Conservation (phyloP, 2,113 vertebrate genomes). For the Hyperopisus bebe region DNA sequence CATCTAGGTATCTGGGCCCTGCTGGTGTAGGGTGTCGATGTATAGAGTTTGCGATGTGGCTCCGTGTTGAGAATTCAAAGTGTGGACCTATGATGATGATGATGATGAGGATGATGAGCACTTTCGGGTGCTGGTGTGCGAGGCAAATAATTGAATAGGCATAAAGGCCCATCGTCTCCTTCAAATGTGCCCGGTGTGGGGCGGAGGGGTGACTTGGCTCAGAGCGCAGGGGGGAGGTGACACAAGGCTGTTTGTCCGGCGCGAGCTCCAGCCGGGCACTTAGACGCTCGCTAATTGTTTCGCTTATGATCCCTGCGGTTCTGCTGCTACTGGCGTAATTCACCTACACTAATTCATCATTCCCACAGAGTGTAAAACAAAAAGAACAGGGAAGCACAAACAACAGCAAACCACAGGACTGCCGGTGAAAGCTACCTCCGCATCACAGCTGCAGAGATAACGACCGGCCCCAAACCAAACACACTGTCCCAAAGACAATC, state of each 20-base stretch:
- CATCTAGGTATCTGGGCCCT: background rate
- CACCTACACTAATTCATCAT: constrained; percentile 17
- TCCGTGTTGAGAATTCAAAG: background rate
- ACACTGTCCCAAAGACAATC: background rate
- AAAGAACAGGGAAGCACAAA: background rate
- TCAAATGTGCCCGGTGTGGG: background rate
- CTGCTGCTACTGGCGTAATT: background rate
- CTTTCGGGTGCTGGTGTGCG: background rate
- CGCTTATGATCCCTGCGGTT: constrained; percentile 5
- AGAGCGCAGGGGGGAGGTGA: background rate
- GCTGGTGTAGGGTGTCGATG: background rate
- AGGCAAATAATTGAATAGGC: background rate
- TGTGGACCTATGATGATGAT: background rate
- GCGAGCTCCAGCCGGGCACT: background rate
- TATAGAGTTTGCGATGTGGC: background rate
- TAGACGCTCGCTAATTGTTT: constrained; percentile 17
- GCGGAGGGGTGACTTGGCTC: background rate
- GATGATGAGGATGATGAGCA: background rate
- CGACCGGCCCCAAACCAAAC: background rate
- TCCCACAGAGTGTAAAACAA: background rate
- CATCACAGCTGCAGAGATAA: background rate
- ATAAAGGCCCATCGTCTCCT: background rate
- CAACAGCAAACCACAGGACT: background rate
- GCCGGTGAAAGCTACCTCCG: background rate
- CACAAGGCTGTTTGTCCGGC: constrained; percentile 16